Base-by-base conservation (phyloP, 2,797 vertebrate species). In the Fistularia commersonii region DNA sequence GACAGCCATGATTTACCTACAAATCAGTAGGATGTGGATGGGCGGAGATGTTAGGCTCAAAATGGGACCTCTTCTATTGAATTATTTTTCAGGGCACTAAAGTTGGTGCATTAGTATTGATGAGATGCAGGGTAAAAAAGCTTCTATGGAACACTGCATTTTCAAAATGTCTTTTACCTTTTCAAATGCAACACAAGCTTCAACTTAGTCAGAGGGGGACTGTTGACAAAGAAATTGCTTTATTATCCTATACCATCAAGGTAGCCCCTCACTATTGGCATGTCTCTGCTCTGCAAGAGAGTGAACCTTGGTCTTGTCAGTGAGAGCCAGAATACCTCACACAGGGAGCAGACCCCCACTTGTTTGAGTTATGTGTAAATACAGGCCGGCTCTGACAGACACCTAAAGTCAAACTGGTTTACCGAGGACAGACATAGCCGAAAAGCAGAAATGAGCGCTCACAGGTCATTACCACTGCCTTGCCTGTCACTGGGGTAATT, bases 1-100 rank as follows among this genome's bases (percentile, higher is more conserved):
- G 93, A 94, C 90, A 93, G 91, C 82, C 56, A 57, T 92, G 92
- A 93, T 94, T 96, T 94, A 94, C 90, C 92, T 72, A 48, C 76
- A 81, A 89, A 90, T 84, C 85, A 89, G 82, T 74, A 82, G 3
- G 57, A 89, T 53, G 80, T 88, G 83, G 85, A 86, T 87, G 90
- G 87, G 89, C 88, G 88, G 89, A 89, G 82, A 89, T 73, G 79
- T 86, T 79, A 36, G 11, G 56, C 84, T 80, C 73, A 79, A 74
- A 86, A 59, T 64, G 76, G 76, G 75, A 84, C 72, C 78, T 87
- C 89, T 92, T 91, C 86, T 72, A 82, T 82, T 82, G 73, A 73
- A 74, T 84, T 74, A 66, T 69, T 77, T 74, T 72, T 63, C 41
- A 5, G 61, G 75, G 61, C 62, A 50, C 43, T 9, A 12, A 45